phyloP scores from a whole-genome alignment of 1,140 invertebrate genomes.

The Leptopilina boulardi region DNA sequence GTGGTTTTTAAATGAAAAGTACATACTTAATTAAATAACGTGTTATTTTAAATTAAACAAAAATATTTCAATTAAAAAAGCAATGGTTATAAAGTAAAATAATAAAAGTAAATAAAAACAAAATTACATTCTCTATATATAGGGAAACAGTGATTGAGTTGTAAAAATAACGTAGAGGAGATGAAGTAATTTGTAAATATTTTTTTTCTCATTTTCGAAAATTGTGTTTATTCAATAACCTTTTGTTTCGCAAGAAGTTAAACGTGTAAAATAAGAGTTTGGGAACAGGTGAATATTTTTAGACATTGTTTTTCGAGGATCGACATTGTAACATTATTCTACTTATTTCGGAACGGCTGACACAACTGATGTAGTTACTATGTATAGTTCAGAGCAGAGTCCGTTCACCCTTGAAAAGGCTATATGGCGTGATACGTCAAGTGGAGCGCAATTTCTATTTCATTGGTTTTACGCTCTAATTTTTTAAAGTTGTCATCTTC shows the following conservation, averaged over 20 bases:
- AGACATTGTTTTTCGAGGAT: conserved; percentile 26
- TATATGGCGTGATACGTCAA: conserved; percentile 27
- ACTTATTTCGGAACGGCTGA: conserved; percentile 22
- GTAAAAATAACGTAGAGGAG: not conserved
- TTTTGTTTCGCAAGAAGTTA: conserved; percentile 9
- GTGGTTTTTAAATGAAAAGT: no score
- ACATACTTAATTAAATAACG: no score
- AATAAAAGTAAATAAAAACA: no score
- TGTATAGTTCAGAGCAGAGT: conserved; percentile 28
- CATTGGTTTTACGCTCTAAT: conserved; percentile 30
- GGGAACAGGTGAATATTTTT: conserved; percentile 27
- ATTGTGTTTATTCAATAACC: not conserved
- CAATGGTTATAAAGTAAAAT: no score
- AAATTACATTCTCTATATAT: no score
- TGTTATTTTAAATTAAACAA: no score
- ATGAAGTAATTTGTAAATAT: not conserved
- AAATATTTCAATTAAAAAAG: no score
- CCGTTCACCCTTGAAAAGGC: conserved; percentile 29
- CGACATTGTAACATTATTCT: conserved; percentile 30
- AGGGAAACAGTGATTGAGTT: no score
- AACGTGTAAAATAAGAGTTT: conserved; percentile 24
- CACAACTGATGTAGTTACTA: conserved; percentile 12
- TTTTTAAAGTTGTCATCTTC: conserved; percentile 25
- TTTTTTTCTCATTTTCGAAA: not conserved
- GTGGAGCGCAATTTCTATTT: conserved; percentile 33